These are phyloP conservation scores for Diuraphis noxia DNA, from an alignment of 1,140 invertebrate species.

Conservation along the genomic window DNA sequence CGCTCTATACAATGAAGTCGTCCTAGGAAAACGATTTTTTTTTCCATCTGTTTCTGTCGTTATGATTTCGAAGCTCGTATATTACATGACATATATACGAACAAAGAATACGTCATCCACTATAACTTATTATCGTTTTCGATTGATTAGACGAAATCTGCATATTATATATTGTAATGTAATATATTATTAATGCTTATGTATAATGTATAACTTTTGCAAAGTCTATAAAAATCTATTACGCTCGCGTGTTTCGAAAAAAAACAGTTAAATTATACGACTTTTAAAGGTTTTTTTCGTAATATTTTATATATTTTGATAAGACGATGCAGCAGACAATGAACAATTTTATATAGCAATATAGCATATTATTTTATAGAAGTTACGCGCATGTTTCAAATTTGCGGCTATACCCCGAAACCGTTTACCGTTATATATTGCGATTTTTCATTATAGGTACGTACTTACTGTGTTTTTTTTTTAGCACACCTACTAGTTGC, in stretches of 20 bases:
- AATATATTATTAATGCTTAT: neutral
- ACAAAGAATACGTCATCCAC: neutral
- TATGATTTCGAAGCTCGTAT: neutral
- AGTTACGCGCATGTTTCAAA: neutral
- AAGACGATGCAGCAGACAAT: neutral
- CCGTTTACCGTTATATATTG: neutral
- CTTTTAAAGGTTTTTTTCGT: neutral
- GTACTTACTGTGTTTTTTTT: neutral
- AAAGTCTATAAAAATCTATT: neutral
- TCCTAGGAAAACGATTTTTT: neutral
- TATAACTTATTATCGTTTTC: neutral
- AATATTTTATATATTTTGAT: constrained; percentile 11
- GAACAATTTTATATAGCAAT: neutral
- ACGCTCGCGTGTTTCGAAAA: too few species aligned
- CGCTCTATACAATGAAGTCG: neutral
- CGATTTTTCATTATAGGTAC: neutral
- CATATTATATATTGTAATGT: neutral
- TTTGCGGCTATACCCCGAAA: neutral
- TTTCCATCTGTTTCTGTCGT: neutral
- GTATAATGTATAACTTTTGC: neutral
- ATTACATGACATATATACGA: neutral
- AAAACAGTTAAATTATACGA: neutral
- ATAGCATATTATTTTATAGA: neutral
- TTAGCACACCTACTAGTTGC: neutral
- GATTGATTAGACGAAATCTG: neutral